These are phyloP conservation scores for Microcebus jonahi DNA, from an alignment of 2,113 vertebrate genomes.

Conservation along the genomic window DNA sequence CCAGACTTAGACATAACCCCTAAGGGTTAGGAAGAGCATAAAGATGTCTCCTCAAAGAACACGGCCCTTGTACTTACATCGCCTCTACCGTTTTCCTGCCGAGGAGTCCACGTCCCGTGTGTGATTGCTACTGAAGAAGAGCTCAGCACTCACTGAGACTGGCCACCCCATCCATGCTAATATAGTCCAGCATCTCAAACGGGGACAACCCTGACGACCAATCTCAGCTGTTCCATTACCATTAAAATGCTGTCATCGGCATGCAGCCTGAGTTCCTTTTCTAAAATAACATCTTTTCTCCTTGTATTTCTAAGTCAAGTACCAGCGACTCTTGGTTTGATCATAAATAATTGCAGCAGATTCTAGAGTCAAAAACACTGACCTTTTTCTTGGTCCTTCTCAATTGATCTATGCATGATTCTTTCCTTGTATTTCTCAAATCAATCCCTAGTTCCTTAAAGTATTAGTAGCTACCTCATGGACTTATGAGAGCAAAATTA, in stretches of 20 bases:
- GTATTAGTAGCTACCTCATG: neutral
- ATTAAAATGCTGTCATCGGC: neutral
- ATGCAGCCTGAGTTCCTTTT: neutral
- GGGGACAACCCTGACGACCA: neutral
- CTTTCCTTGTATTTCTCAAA: neutral
- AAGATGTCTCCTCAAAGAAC: neutral
- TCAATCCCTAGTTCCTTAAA: neutral
- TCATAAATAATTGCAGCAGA: neutral
- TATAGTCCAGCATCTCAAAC: neutral
- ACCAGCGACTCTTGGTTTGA: neutral
- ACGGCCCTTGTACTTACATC: neutral
- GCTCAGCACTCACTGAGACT: neutral
- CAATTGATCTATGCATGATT: neutral
- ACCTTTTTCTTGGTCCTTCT: constrained; percentile 16
- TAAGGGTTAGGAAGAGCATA: neutral
- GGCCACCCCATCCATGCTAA: no score
- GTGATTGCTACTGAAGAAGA: neutral
- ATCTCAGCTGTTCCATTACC: neutral
- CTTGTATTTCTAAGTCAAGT: neutral
- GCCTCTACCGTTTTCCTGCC: neutral
- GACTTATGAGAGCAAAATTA: neutral
- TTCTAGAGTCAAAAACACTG: neutral
- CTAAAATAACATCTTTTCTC: neutral
- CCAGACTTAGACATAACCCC: neutral
- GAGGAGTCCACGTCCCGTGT: no score